These are phyloP conservation scores for Branchellion lobata DNA, from an alignment of 2,888 invertebrate genomes.

Conservation along the genomic window DNA sequence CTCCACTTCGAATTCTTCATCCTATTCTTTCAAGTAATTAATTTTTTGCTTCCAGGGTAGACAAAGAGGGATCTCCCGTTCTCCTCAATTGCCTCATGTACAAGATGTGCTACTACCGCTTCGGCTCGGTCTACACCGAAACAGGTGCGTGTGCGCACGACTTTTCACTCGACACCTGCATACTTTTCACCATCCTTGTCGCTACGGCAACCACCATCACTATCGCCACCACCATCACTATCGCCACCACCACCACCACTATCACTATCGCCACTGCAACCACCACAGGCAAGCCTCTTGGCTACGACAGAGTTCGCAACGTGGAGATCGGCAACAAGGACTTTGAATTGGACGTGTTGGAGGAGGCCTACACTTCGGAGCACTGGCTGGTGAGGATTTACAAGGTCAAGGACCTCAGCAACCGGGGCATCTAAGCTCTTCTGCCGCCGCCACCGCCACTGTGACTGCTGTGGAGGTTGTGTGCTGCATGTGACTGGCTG, in stretches of 20 bases:
- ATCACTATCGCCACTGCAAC: too few species aligned
- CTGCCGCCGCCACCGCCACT: neutral
- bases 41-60: constrained; percentile 73
- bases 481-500: neutral
- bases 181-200: neutral
- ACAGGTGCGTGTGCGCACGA: constrained; percentile 69
- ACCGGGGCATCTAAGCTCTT: constrained; percentile 64
- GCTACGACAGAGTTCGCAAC: constrained; percentile 90
- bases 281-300: constrained; percentile 79
- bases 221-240: neutral
- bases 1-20: too few species aligned
- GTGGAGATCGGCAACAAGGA: constrained; percentile 99
- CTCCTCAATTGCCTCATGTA: constrained; percentile 97
- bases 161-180: neutral
- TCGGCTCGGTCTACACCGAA: constrained; percentile 93
- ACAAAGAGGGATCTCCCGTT: constrained; percentile 85
- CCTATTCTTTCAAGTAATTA: too few species aligned
- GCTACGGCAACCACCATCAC: neutral
- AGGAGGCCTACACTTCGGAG: constrained; percentile 98
- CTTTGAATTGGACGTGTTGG: constrained; percentile 94
- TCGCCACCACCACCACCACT: neutral
- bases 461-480: neutral
- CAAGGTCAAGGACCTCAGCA: constrained; percentile 90
- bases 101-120: constrained; percentile 98
- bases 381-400: constrained; percentile 98